Conservation (phyloP, 2,113 vertebrate genomes). For the Amphiprion percula region DNA sequence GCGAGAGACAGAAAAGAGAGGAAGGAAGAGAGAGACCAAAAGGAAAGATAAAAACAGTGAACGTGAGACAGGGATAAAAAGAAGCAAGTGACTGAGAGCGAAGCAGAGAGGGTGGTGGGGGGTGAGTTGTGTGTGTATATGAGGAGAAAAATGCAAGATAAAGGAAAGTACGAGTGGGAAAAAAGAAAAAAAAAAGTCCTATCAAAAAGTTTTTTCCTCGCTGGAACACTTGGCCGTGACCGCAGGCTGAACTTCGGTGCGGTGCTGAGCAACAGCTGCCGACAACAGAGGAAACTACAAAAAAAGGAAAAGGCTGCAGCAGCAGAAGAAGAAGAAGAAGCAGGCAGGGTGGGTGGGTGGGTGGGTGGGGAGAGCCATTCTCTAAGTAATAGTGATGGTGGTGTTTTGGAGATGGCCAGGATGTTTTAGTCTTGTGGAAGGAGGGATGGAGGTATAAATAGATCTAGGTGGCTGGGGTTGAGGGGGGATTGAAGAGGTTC, state of each 20-base stretch:
- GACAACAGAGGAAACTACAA: constrained; percentile 60
- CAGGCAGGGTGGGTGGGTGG: background rate
- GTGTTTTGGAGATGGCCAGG: constrained; percentile 40
- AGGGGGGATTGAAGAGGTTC: constrained; percentile 21
- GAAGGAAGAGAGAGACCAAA: constrained; percentile 61
- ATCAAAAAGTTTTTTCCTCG: constrained; percentile 52
- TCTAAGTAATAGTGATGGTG: constrained; percentile 42
- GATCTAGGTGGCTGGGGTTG: constrained; percentile 18
- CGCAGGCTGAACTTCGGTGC: constrained; percentile 73
- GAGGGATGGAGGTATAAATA: constrained; percentile 58
- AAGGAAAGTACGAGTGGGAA: constrained; percentile 38
- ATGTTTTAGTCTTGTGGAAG: constrained; percentile 53
- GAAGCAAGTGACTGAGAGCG: constrained; percentile 33
- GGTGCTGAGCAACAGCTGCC: constrained; percentile 77
- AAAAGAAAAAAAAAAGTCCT: constrained; percentile 16
- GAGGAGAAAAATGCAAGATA: constrained; percentile 38
- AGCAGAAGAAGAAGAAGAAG: constrained; percentile 40
- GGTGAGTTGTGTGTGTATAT: constrained; percentile 8
- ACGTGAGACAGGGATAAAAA: constrained; percentile 56
- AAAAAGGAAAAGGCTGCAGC: constrained; percentile 23
- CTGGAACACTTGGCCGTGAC: constrained; percentile 71
- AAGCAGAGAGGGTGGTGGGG: background rate
- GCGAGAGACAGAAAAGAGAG: constrained; percentile 62
- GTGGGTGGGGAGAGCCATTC: constrained; percentile 1
- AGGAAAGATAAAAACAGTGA: constrained; percentile 59